Evolutionary conservation across 2,113 vertebrate genomes (phyloP).

Genomic region (Caranx melampygus): DNA sequence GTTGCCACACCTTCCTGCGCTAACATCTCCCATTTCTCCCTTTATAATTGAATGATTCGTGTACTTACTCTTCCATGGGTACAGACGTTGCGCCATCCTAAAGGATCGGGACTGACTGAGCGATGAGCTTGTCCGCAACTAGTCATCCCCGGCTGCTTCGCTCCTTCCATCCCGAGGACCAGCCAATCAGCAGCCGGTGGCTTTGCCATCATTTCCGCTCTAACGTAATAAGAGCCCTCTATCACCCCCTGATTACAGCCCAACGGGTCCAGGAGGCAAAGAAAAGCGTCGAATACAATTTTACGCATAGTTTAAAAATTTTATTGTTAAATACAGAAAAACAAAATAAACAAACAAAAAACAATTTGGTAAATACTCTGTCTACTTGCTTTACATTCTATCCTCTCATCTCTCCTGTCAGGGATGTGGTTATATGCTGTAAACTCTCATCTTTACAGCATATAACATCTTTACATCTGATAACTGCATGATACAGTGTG

Average conservation of each 20-base stretch:
- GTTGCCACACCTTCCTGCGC: not conserved
- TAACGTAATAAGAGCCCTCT: not conserved
- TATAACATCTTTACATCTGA: not conserved
- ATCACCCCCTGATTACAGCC: too few species aligned
- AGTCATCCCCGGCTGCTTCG: not conserved
- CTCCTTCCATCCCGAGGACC: fast-evolving
- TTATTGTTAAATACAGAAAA: conserved; percentile 22
- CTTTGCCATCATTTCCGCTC: not conserved
- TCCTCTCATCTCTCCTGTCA: too few species aligned
- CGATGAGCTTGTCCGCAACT: not conserved
- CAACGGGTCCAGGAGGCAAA: not conserved
- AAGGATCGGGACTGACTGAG: fast-evolving
- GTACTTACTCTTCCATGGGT: not conserved
- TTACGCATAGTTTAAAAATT: not conserved
- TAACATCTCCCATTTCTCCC: not conserved
- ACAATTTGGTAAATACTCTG: not conserved
- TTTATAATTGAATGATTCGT: not conserved
- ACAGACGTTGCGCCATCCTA: not conserved
- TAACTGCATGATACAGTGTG: not conserved
- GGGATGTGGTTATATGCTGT: not conserved
- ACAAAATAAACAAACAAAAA: not conserved
- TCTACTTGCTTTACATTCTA: not conserved
- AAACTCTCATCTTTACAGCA: not conserved
- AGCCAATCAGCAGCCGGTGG: not conserved
- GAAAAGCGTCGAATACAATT: not conserved